Base-by-base conservation (phyloP, 2,888 invertebrate genomes). In the Ptychoptera albimana region DNA sequence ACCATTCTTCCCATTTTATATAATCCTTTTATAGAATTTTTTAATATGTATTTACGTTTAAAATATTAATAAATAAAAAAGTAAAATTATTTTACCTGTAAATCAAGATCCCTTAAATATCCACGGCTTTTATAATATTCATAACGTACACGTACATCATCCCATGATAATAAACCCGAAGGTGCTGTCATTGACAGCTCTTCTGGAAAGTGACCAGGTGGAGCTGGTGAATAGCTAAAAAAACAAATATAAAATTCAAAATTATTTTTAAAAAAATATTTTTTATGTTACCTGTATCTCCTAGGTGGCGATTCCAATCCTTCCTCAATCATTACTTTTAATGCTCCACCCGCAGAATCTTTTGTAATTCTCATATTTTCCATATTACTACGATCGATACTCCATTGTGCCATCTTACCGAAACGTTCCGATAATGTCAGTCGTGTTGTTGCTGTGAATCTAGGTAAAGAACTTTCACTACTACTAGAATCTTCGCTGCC, bases 1-100 rank as follows among this genome's bases (percentile, higher is more conserved):
- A 89, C 89, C 89, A 89, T 60, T 88, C 87, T 64, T 89, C 89
- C 88, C 89, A 89, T 62, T 88, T 88, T 48, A 88, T 76, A 60
- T 88, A 89, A 63, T 89, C 88, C 54, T 86, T 76, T 30, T 84
- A 69, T 0, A 77, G 73, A 16, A 84, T 68, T 40, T 69, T 69
- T 68, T 60, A 8, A 44, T 34, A 36, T 15, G 15, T n/a, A 34
- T 31, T 12, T n/a, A 2, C 10, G 6, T 11, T 35, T 23, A 5
- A 9, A 15, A 35, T 32, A 30, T 32, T 36, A 4, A 23, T 23
- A 41, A 37, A 16, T 9, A 7, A 40, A 2, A 34, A 35, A 37
- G 10, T 30, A 13, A 11, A 44, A 42, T 32, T 39, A 39, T 31
- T 4, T 2, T 30, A 63, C 63, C 61, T 66, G 64, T 14, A 63